Base-by-base conservation (phyloP, 2,888 invertebrate species). In the Caenorhabditis afra region DNA sequence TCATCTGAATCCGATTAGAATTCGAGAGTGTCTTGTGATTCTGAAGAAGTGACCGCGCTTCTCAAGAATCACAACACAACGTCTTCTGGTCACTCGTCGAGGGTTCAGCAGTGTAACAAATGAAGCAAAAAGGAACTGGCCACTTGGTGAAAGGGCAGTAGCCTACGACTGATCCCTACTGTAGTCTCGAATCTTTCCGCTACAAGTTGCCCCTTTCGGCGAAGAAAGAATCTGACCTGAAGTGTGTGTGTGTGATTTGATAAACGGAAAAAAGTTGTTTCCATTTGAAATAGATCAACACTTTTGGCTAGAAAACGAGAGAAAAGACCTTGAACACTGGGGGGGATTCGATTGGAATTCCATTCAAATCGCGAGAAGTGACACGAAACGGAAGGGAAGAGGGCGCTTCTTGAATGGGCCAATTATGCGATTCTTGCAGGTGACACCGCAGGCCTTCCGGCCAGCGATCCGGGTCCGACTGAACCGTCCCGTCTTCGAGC, bases 391-490 rank as follows among this genome's bases (percentile, higher is more conserved):
- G 50, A 52, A 62, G 37, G 35, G 53, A 23, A 64, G 39, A 52
- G 10, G 37, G 23, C 35, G 65, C 44, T 29, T 52, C 39, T 41
- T 53, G 57, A 55, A 49, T 47, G 11, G 55, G 66, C 37, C 47
- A 57, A 66, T 57, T 57, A 39, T 8, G 66, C 35, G 66, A 45
- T 57, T 57, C 66, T 62, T 62, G 29, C 67, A 77, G 68, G 44
- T 41, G 16, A 49, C 35, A 39, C 35, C 58, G 44, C 73, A 79
- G 52, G 47, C 68, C 1, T 23, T 76, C 14, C 75, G 80, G n/a
- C 86, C 86, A 20, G 84, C 83, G 10, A 82, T 86, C 59, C 75
- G 86, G 44, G 81, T 86, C n/a, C 84, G 86, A 11, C 57, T 86
- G 10, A 86, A 86, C 71, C 78, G 81, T 20, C 81, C 80, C 12